A percentile compares a stretch with the other conserved stretches of the same genome.
Conservation (phyloP, 2,797 vertebrate genomes). For the Fundulus diaphanus region DNA sequence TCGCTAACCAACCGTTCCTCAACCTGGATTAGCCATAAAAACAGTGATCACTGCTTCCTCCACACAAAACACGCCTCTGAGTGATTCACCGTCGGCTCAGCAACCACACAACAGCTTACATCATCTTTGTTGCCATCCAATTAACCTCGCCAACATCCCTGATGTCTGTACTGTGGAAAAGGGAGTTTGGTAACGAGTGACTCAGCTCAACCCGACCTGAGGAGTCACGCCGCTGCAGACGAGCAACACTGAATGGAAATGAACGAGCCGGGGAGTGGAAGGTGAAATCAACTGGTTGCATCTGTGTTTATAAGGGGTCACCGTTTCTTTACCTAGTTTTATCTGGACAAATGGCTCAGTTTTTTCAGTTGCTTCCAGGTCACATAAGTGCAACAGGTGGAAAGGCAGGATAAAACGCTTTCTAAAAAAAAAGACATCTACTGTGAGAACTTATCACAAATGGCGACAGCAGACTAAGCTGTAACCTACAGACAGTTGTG, state of each 20-base stretch:
- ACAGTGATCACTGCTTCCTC: neutral
- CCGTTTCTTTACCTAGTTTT: too few species aligned
- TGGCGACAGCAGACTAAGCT: too few species aligned
- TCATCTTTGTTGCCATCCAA: neutral
- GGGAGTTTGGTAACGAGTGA: neutral
- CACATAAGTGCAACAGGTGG: too few species aligned
- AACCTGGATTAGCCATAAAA: neutral
- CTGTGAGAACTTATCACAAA: too few species aligned
- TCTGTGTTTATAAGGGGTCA: neutral
- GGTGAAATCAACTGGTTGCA: neutral
- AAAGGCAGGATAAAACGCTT: too few species aligned
- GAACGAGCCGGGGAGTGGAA: neutral
- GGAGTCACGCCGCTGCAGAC: neutral
- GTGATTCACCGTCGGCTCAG: neutral
- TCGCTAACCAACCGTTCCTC: neutral
- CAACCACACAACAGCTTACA: neutral
- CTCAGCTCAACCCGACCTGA: too few species aligned
- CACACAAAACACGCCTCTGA: neutral
- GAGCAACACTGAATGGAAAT: neutral
- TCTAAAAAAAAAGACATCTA: too few species aligned
- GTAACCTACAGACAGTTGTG: neutral
- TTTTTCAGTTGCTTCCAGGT: too few species aligned
- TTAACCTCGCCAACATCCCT: neutral
- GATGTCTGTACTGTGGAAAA: neutral
- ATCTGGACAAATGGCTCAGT: too few species aligned